Evolutionary conservation across 2,797 vertebrate species (phyloP).

Genomic region (Sciurus carolinensis): DNA sequence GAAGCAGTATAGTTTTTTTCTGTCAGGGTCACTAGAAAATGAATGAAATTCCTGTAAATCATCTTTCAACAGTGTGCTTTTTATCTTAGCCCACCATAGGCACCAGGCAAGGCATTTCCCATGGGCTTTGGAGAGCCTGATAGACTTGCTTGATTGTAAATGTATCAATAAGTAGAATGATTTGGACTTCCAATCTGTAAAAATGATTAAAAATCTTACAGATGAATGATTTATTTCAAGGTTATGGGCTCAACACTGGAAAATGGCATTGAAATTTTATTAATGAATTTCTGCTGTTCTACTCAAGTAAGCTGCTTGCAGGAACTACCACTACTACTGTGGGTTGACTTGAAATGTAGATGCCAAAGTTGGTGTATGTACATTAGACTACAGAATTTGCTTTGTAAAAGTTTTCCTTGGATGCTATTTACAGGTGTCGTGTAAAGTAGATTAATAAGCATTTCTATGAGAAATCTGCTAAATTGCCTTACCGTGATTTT

Average conservation of each 20-base stretch:
- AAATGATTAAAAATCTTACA: neutral
- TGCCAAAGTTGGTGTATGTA: neutral
- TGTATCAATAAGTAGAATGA: neutral
- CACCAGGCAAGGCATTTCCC: neutral
- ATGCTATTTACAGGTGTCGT: neutral
- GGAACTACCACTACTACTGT: neutral
- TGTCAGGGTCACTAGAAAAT: neutral
- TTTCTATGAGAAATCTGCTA: slow-evolving; percentile 24
- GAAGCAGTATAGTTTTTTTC: neutral
- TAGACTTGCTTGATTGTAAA: neutral
- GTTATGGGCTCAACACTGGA: neutral
- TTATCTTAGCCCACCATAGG: neutral
- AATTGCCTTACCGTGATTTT: slow-evolving; percentile 12
- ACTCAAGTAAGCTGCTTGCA: neutral
- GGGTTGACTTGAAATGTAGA: neutral
- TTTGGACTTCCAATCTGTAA: slow-evolving; percentile 30
- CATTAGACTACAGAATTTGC: neutral
- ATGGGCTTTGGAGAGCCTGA: neutral
- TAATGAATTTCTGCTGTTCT: neutral
- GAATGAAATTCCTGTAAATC: neutral
- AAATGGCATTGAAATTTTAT: neutral
- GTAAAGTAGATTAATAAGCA: slow-evolving; percentile 27
- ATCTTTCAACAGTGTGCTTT: neutral
- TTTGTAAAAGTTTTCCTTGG: slow-evolving; percentile 16
- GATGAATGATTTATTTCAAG: neutral